Evolutionary conservation across 23 tunicate genomes (phyloP).

Genomic region (Halocynthia aurantium): DNA sequence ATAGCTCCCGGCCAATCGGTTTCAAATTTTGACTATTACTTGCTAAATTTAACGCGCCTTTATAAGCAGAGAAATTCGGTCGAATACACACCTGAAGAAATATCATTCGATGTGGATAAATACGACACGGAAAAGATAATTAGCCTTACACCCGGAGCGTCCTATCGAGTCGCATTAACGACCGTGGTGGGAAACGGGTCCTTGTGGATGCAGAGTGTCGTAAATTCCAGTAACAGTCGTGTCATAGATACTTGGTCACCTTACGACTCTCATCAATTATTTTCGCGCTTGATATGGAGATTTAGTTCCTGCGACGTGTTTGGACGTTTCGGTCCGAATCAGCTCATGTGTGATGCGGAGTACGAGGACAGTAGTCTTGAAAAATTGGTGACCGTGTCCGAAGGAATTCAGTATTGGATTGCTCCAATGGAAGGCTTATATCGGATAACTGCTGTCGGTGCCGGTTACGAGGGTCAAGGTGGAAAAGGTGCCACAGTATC

Average conservation of each 20-base stretch:
- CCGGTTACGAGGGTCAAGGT: constrained; percentile 81
- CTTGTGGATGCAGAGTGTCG: constrained; percentile 31
- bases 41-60: constrained; percentile 36
- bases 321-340: constrained; percentile 81
- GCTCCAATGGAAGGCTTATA: constrained; percentile 79
- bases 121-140: constrained; percentile 3
- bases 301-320: constrained; percentile 51
- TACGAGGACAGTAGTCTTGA: constrained; percentile 40
- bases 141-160: constrained; percentile 42
- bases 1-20: background rate
- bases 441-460: constrained; percentile 81
- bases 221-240: constrained; percentile 2
- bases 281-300: constrained; percentile 60
- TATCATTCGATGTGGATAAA: constrained; percentile 14
- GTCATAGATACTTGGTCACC: constrained; percentile 24
- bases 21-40: constrained; percentile 22
- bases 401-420: constrained; percentile 82
- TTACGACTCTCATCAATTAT: constrained; percentile 53
- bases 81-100: constrained; percentile 15
- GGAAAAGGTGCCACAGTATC: constrained; percentile 81
- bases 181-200: constrained; percentile 48
- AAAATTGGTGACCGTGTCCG: constrained; percentile 28
- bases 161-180: constrained; percentile 40
- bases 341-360: constrained; percentile 46
- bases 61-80: constrained; percentile 9